Evolutionary conservation across 2,797 vertebrate species (phyloP), one percentile per base, ranked within the genome.

Genomic region (Thunnus albacares): DNA sequence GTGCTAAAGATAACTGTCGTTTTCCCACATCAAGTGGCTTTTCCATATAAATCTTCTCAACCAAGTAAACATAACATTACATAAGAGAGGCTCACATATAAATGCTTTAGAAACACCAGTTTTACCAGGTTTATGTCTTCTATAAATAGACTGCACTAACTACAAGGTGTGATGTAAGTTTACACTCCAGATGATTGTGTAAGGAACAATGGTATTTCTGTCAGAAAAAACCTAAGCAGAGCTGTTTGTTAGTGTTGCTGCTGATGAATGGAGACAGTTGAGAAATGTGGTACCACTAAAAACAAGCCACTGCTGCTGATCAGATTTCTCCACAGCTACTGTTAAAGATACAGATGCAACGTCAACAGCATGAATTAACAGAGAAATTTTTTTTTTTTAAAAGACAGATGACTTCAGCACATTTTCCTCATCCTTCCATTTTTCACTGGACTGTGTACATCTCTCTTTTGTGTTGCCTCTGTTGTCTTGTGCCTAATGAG

Each of bases 401-500:
- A 62, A 49, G 17, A 49, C 13, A 4, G 51, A 71, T 67, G 64
- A 85, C 62, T 89, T 66, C 9, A 55, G 61, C 61, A 74, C 17
- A 77, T 77, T 71, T 78, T 66, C 60, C 20, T 47, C 13, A 56
- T 81, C 56, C 26, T 66, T 71, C 14, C 66, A 77, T 70, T 79
- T 82, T 56, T 72, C 71, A 52, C 72, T 63, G 55, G 67, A 49
- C 84, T 69, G 55, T 70, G 63, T 75, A 74, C 71, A 60, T 77
- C 61, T 57, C 74, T 81, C 73, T 82, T 82, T 82, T 83, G 78
- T 88, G 81, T 75, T 64, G 65, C 71, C 55, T 81, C 51, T 65
- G 74, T 87, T 91, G 87, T 86, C 76, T 84, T 75, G 66, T 49
- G 88, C 59, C 77, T 88, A 89, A 93, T 90, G 88, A 93, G 85